phyloP scores from a whole-genome alignment of 2,888 invertebrate species.

The Drosophila anomelani region DNA sequence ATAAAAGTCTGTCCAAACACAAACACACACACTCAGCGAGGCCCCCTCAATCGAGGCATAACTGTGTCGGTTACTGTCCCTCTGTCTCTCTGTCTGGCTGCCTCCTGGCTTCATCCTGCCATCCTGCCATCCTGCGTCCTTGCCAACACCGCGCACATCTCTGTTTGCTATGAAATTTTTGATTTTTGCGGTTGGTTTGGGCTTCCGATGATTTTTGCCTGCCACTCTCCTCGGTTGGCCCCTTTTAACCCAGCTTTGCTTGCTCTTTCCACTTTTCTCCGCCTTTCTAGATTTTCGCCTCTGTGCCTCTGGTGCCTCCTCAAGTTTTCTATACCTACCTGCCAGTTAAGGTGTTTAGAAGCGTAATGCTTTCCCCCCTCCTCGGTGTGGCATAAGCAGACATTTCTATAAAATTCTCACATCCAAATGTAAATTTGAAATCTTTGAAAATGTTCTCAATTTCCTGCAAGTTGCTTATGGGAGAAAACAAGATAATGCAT shows the following conservation, averaged over 20 bases:
- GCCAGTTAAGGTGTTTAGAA: constrained; percentile 1
- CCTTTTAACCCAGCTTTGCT: background rate
- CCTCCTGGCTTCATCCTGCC: background rate
- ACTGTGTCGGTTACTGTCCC: constrained; percentile 30
- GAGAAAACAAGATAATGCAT: constrained; percentile 1
- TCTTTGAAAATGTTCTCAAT: constrained; percentile 13
- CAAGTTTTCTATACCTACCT: background rate
- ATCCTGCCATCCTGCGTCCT: constrained; percentile 6
- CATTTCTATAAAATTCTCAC: constrained; percentile 5
- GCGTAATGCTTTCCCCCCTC: background rate
- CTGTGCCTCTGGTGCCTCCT: background rate
- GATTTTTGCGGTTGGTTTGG: constrained; percentile 66
- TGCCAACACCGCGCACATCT: constrained; percentile 7
- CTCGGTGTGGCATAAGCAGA: constrained; percentile 2
- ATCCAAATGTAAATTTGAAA: constrained; percentile 3
- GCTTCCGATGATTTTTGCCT: constrained; percentile 56
- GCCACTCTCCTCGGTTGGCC: constrained; percentile 19
- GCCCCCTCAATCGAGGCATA: constrained; percentile 4
- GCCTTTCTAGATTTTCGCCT: background rate
- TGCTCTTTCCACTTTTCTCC: background rate
- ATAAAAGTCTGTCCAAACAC: constrained; percentile 62
- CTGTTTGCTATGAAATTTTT: constrained; percentile 49
- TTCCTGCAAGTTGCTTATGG: constrained; percentile 12
- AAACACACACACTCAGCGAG: background rate
- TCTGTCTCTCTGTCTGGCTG: constrained; percentile 6